Base-by-base conservation (phyloP, 2,888 invertebrate genomes). In the Diogma glabrata region DNA sequence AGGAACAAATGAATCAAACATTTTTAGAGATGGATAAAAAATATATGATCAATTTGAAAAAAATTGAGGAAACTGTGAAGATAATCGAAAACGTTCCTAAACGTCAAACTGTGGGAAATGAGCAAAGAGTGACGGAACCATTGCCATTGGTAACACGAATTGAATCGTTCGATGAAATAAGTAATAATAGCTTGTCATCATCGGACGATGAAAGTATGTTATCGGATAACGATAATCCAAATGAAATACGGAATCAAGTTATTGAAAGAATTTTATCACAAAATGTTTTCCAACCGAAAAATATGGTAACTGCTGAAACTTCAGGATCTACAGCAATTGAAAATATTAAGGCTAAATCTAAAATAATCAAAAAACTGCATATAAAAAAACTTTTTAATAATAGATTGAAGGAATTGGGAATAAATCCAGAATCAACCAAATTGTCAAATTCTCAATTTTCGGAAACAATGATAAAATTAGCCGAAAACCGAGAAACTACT, bases 1-100 rank as follows among this genome's bases (percentile, higher is more conserved):
- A 51, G 8, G 49, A 51, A 2, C 57, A 55, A 38, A 45, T 57
- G 4, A 55, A 53, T 12, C 45, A 53, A 26, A 51, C 57, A 14
- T 40, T 46, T 14, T 24, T 16, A 8, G 24, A 22, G 8, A 17
- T 46, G 12, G 46, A 46, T 16, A 12, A 24, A 6, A 46, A 46
- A 46, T 46, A 46, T 26, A 17, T 16, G 6, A 16, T 16, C 1
- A 47, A 47, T n/a, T 16, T 47, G 14, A 51, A 47, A 9, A 51
- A 46, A 22, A 20, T 51, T n/a, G 46, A 46, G 24, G 12, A 43
- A 46, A 33, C 36, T 43, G 30, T 17, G 40, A 47, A 47, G 5
- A 46, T 10, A 16, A 46, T 24, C 16, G 24, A 46, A 16, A 43
- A 43, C 23, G 4, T 16, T 12, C 19, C 43, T 30, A n/a, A 33